Percentiles rank a stretch among this genome's conserved stretches.
phyloP scores from a whole-genome alignment of 2,888 invertebrate genomes.

The Drosophila setosimentum region DNA sequence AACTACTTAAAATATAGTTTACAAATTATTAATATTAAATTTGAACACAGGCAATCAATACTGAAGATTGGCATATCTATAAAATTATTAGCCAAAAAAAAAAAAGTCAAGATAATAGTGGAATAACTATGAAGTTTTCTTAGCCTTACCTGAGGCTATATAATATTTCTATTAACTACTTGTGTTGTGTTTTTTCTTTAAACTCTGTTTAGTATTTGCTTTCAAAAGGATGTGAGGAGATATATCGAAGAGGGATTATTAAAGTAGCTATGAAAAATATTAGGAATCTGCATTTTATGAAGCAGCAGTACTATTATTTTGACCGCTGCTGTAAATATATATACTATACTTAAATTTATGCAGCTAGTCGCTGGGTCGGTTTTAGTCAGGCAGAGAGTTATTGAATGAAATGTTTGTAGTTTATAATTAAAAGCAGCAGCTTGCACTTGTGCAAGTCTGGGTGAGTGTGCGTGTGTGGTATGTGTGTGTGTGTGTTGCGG shows the following conservation, averaged over 20 bases:
- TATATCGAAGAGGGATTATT: background rate
- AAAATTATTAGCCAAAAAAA: background rate
- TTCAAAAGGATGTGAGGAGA: accelerated
- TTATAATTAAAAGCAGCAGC: constrained; percentile 7
- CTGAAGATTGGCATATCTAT: background rate
- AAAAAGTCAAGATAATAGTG: background rate
- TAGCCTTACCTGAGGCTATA: background rate
- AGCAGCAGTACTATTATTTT: background rate
- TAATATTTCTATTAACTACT: background rate
- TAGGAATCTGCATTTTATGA: background rate
- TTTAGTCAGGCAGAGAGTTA: background rate
- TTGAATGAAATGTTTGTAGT: constrained; percentile 3
- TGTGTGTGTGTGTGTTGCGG: constrained; percentile 51
- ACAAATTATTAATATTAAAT: background rate
- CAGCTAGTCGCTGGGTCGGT: background rate
- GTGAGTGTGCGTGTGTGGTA: constrained; percentile 11
- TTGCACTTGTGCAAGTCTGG: constrained; percentile 15
- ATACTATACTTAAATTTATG: background rate
- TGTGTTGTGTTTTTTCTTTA: background rate
- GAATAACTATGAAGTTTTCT: background rate
- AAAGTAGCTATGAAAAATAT: background rate
- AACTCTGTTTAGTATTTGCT: background rate
- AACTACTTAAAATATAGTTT: background rate
- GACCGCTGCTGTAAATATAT: background rate
- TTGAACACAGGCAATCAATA: background rate